phyloP scores from a whole-genome alignment of 2,888 invertebrate genomes.

The Euclidia mi region DNA sequence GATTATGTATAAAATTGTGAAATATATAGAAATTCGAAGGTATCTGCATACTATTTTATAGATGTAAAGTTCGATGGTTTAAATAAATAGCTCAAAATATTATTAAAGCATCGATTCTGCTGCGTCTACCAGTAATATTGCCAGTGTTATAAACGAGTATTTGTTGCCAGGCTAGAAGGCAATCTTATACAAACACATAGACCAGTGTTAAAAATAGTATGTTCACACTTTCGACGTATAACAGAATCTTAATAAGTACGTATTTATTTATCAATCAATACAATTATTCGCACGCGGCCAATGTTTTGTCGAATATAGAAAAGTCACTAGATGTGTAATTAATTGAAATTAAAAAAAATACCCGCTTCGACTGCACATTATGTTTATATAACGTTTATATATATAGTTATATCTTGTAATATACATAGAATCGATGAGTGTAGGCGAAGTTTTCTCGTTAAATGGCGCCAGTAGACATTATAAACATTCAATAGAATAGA shows the following conservation, averaged over 20 bases:
- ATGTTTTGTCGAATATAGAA: slow-evolving; percentile 62
- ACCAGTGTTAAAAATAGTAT: too few species aligned
- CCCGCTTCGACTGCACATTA: slow-evolving; percentile 72
- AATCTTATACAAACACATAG: too few species aligned
- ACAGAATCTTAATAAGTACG: slow-evolving; percentile 20
- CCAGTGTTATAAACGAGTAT: too few species aligned
- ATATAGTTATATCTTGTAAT: slow-evolving; percentile 44
- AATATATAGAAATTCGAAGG: slow-evolving; percentile 33
- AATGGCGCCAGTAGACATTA: background rate
- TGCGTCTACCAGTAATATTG: too few species aligned
- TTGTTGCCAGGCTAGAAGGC: too few species aligned
- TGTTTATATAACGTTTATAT: slow-evolving; percentile 54
- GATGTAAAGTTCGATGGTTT: too few species aligned
- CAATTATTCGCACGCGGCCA: slow-evolving; percentile 66
- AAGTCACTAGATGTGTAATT: slow-evolving; percentile 72
- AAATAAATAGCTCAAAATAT: too few species aligned
- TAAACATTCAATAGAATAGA: background rate
- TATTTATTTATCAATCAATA: slow-evolving; percentile 47
- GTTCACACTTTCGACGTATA: slow-evolving; percentile 10
- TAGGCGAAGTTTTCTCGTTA: slow-evolving; percentile 16
- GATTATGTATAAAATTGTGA: slow-evolving; percentile 43
- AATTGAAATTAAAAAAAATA: slow-evolving; percentile 50
- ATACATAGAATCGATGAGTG: slow-evolving; percentile 33
- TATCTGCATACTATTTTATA: slow-evolving; percentile 44
- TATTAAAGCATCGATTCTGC: too few species aligned